Evolutionary conservation across 2,797 vertebrate species (phyloP).

Genomic region (Avahi laniger): DNA sequence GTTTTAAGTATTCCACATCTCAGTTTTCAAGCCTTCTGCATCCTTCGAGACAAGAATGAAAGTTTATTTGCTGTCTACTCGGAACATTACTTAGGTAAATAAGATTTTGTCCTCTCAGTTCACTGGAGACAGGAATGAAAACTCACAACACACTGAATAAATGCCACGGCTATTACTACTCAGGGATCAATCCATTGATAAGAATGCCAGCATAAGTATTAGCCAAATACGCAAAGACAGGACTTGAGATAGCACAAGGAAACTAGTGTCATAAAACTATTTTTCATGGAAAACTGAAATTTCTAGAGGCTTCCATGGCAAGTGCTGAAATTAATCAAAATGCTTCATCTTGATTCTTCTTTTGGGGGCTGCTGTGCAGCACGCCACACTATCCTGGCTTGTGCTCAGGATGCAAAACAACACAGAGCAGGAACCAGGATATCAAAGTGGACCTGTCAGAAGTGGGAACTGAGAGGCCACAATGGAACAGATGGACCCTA

Average conservation of each 20-base stretch:
- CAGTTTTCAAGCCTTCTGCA: background rate
- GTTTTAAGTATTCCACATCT: background rate
- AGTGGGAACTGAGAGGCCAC: background rate
- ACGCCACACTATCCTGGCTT: background rate
- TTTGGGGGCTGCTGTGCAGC: background rate
- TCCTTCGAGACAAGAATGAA: background rate
- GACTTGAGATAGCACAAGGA: background rate
- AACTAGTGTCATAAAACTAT: background rate
- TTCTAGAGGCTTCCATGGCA: background rate
- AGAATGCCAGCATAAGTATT: background rate
- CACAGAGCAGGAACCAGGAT: background rate
- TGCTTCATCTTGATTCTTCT: background rate
- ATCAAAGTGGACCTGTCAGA: background rate
- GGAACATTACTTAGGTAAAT: conserved; percentile 17
- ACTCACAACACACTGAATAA: background rate
- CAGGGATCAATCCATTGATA: background rate
- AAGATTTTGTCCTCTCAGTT: background rate
- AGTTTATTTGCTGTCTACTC: background rate
- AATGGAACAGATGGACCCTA: background rate
- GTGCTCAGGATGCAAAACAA: conserved; percentile 3
- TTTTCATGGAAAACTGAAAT: background rate
- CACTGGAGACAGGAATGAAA: background rate
- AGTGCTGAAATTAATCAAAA: background rate
- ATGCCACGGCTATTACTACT: background rate
- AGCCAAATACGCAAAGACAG: background rate